Evolutionary conservation across 2,797 vertebrate species (phyloP), one percentile per base, ranked within the genome.

Genomic region (Cheirogaleus major): DNA sequence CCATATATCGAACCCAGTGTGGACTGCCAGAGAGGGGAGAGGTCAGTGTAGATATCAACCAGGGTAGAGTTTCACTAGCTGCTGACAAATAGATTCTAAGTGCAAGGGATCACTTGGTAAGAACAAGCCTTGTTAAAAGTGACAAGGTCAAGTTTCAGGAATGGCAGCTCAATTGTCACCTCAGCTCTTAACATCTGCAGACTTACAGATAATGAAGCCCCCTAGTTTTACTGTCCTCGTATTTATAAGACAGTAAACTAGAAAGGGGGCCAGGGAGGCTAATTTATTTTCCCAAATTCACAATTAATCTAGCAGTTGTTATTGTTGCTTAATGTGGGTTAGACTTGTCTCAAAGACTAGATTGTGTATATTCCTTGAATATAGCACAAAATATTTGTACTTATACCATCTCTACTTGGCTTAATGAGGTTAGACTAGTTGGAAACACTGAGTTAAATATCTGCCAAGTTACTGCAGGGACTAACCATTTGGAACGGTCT

Each of bases 81-180:
- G 70, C 41, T 84, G 85, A 95, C 85, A 89, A 91, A 91, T 13
- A 94, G 25, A 75, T 76, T n/a, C 86, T 76, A 93, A 96, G 86
- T 48, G 3, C 23, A 14, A 89, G 61, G 65, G 38, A 94, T 97
- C 92, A 82, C 43, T 95, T 75, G 63, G 89, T 84, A 95, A 97
- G 90, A 75, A 84, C 41, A 59, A 48, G 79, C 70, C 83, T 89
- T 94, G 65, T 72, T 91, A 73, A 87, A 94, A 91, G 85, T 30
- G 82, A 89, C 85, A 91, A 95, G 73, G 59, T 97, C 79, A 96
- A 78, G 89, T 96, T 95, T 89, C 72, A 95, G 95, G 92, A 96
- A 88, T 93, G 82, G 25, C 73, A 84, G 75, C 82, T 96, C 83
- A 94, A 4, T 90, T 61, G 92, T 96, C 91, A 87, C 48, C 23